phyloP scores from a whole-genome alignment of 2,113 vertebrate genomes.

The Lamprologus ornatipinnis region DNA sequence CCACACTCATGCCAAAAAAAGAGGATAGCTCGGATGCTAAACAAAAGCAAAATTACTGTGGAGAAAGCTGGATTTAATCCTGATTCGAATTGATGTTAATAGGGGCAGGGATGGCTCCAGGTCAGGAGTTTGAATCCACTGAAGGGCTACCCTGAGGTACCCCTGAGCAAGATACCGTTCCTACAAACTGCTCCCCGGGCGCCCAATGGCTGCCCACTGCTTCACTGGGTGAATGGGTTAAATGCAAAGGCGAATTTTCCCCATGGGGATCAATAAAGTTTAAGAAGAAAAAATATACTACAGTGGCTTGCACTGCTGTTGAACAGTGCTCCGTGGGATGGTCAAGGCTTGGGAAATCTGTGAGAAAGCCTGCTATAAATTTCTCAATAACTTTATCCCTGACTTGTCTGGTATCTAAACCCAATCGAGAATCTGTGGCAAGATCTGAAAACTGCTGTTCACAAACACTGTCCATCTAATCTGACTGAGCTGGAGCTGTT shows the following conservation, averaged over 20 bases:
- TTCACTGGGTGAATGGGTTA: background rate
- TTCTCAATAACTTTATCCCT: background rate
- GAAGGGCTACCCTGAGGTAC: background rate
- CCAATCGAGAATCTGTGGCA: background rate
- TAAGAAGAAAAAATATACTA: background rate
- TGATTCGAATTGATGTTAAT: background rate
- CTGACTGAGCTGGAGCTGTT: background rate
- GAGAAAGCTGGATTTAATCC: background rate
- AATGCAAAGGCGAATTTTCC: accelerated
- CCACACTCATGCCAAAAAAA: background rate
- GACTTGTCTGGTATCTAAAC: background rate
- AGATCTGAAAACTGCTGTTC: background rate
- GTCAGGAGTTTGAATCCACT: background rate
- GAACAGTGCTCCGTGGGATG: background rate
- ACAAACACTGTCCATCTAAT: background rate
- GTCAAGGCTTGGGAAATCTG: background rate
- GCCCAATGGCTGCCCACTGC: background rate
- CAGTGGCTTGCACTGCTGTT: background rate
- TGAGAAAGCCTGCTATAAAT: background rate
- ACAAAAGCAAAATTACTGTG: background rate
- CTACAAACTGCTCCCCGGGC: accelerated
- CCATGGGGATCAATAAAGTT: background rate
- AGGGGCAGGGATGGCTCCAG: background rate
- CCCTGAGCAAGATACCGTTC: background rate
- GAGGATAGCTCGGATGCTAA: background rate